Conservation (phyloP, 2,113 vertebrate species). For the Sarotherodon lohbergeri region DNA sequence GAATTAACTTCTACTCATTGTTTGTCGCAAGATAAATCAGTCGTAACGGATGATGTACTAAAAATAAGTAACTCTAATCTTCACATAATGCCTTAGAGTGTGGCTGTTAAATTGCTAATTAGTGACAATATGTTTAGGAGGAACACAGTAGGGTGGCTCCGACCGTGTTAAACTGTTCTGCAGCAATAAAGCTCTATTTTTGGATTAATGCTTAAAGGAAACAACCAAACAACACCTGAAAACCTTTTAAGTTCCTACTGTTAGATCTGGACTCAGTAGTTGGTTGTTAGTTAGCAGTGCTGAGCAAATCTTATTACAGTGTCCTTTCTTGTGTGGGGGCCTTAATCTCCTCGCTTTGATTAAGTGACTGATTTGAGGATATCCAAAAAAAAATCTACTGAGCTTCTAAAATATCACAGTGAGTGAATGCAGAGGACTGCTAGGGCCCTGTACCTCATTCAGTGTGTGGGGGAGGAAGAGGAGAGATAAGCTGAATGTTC, state of each 20-base stretch:
- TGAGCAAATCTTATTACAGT: constrained; percentile 8
- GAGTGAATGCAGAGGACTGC: constrained; percentile 29
- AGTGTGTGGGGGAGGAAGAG: constrained; percentile 34
- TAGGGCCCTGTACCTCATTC: constrained; percentile 15
- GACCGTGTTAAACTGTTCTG: not conserved
- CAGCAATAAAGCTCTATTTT: not conserved
- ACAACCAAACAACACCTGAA: not conserved
- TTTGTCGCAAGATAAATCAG: constrained; percentile 21
- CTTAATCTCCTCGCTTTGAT: constrained; percentile 21
- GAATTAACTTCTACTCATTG: constrained; percentile 3
- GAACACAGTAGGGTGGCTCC: not conserved
- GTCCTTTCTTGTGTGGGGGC: not conserved
- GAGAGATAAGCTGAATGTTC: constrained; percentile 13
- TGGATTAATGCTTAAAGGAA: not conserved
- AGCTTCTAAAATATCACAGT: constrained; percentile 40
- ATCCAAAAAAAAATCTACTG: constrained; percentile 26
- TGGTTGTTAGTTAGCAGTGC: not conserved
- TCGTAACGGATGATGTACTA: not conserved
- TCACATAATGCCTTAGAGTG: constrained; percentile 13
- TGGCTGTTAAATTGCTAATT: constrained; percentile 21
- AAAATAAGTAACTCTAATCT: constrained; percentile 26
- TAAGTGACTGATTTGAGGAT: constrained; percentile 37
- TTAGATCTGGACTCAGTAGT: not conserved
- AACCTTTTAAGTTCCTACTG: not conserved
- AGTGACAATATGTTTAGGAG: constrained; percentile 4